Evolutionary conservation across 1,140 invertebrate genomes (phyloP).

Genomic region (Drosophila insularis): DNA sequence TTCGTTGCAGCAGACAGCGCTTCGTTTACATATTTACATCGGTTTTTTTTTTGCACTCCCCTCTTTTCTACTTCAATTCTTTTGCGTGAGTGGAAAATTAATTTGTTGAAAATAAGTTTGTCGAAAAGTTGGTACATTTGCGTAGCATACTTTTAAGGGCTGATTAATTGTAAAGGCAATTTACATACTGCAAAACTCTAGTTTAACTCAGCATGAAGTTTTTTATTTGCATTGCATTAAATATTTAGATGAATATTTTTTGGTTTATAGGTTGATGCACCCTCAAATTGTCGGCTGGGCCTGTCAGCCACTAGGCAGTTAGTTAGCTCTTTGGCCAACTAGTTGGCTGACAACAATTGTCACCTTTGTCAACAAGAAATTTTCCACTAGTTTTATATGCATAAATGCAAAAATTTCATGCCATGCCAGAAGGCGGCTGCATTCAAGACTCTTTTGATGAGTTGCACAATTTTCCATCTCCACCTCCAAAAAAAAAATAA

Average conservation of each 20-base stretch:
- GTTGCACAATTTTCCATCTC: constrained; percentile 62
- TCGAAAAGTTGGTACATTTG: constrained; percentile 62
- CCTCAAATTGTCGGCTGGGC: background rate
- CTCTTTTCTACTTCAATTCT: background rate
- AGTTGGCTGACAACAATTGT: constrained; percentile 59
- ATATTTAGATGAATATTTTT: constrained; percentile 45
- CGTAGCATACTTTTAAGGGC: constrained; percentile 38
- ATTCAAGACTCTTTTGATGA: constrained; percentile 65
- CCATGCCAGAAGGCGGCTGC: constrained; percentile 18
- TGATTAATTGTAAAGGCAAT: constrained; percentile 61
- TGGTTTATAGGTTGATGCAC: constrained; percentile 2
- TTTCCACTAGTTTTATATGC: constrained; percentile 76
- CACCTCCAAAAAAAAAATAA: background rate
- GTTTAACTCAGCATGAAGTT: constrained; percentile 23
- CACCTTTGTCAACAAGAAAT: constrained; percentile 71
- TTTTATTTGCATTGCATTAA: constrained; percentile 38
- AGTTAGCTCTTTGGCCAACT: constrained; percentile 22
- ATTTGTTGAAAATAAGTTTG: constrained; percentile 81
- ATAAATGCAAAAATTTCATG: constrained; percentile 70
- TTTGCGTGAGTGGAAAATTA: constrained; percentile 67
- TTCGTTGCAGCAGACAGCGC: constrained; percentile 10
- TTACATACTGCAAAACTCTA: background rate
- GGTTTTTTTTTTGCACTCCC: constrained; percentile 16
- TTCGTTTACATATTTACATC: constrained; percentile 8
- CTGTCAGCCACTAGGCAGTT: constrained; percentile 11